A percentile compares a stretch with the other conserved stretches of the same genome.
Conservation (phyloP, 2,797 vertebrate genomes). For the Botia kubotai region DNA sequence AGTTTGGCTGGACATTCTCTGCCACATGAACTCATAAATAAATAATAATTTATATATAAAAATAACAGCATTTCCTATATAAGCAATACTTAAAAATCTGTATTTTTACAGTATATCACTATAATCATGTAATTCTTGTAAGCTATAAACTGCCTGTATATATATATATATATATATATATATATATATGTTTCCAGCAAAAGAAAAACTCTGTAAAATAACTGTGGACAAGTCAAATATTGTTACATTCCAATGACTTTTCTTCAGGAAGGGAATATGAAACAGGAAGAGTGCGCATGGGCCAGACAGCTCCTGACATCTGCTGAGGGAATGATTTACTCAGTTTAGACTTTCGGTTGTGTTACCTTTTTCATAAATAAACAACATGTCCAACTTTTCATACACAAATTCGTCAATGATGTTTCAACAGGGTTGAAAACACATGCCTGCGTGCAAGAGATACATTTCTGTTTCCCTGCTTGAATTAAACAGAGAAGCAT, state of each 20-base stretch:
- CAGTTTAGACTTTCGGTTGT: slow-evolving; percentile 16
- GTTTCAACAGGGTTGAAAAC: slow-evolving; percentile 26
- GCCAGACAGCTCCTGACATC: not conserved
- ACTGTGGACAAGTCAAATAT: slow-evolving; percentile 2
- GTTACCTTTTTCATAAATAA: slow-evolving; percentile 40
- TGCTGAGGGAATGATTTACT: slow-evolving; percentile 21
- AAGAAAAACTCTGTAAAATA: not conserved
- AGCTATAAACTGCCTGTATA: no score
- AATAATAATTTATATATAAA: no score
- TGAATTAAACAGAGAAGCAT: slow-evolving; percentile 2
- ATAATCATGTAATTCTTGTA: no score
- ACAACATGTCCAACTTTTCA: slow-evolving; percentile 23
- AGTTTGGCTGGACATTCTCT: no score
- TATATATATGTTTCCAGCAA: no score
- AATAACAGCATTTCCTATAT: no score
- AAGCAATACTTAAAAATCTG: no score
- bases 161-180: no score
- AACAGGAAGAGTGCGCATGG: not conserved
- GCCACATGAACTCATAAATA: no score
- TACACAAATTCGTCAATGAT: slow-evolving; percentile 18
- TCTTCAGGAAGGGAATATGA: not conserved
- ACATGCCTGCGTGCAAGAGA: slow-evolving; percentile 18
- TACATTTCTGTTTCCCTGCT: not conserved
- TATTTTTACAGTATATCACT: no score
- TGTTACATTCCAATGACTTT: not conserved